Base-by-base conservation (phyloP, 1,140 invertebrate genomes). In the Dendroctonus ponderosae region DNA sequence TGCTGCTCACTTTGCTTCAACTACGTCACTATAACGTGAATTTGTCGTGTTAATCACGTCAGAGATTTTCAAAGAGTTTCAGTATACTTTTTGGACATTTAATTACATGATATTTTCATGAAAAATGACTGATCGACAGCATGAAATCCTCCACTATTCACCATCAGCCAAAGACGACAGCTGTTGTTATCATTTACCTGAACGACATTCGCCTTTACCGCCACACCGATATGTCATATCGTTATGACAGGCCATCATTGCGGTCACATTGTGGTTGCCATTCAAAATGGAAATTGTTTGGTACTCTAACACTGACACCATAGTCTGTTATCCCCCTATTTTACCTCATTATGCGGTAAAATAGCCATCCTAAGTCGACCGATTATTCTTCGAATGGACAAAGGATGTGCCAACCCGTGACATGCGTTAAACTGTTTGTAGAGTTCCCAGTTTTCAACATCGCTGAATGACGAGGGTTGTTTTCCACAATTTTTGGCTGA, bases 401-500 rank as follows among this genome's bases (percentile, higher is more conserved):
- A 66, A 51, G 56, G 64, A 44, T 61, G 64, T 66, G 56, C 59
- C 53, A 46, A 59, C 64, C 41, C 57, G 48, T 60, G 64, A 66
- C 57, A 66, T 66, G 64, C 64, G 64, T 60, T 66, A 66, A 66
- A 60, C 64, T 60, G 64, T 66, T 66, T 66, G 64, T 66, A 61
- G 64, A 66, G 56, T 66, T 61, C 57, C 64, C 64, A 66, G 56
- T 66, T 66, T 66, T 66, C 64, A 66, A 60, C 64, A 53, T 51
- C 48, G 49, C 57, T 43, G 38, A 59, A 11, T 66, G 64, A 66
- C 56, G 53, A 66, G 64, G 64, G 64, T 66, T 59, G 64, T 66
- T 66, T 52, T 26, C 3, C 26, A 26, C 26, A 26, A 26, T 26
- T 26, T 26, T 26, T 26, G 26, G 26, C 26, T 26, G 26, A 26